Evolutionary conservation across 2,113 vertebrate species (phyloP), one percentile per base, ranked within the genome.

Genomic region (Oncorhynchus keta): DNA sequence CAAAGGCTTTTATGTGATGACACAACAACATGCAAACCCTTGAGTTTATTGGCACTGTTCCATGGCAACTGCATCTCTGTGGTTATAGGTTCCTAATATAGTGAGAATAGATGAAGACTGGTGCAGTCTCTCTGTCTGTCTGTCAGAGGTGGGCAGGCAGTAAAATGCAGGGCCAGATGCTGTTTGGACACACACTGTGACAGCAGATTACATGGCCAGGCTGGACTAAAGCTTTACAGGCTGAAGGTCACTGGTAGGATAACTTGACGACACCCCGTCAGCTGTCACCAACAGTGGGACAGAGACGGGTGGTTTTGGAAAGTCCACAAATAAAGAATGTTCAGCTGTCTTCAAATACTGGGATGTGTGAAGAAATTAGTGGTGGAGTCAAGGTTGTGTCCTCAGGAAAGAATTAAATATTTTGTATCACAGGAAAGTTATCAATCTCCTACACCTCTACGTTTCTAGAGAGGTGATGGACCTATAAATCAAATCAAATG

Each of bases 181-280:
- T 89, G 88, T 88, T 88, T 83, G 86, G 86, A 76, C 45, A 13
- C 48, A 18, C 1, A 48, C 45, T 49, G 39, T 45, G 45, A 12
- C 85, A 7, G 73, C 86, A 86, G 86, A 90, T 89, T 86, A 81
- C 87, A 88, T 87, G 84, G 83, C 87, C 81, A 83, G 85, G 87
- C 75, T 55, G 13, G 16, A 55, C 13, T 55, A 55, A 18, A 18
- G 51, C 13, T 55, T 18, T 18, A 55, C 16, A 5, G 51, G 51
- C 51, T 18, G 16, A 16, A 18, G 51, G 12, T 55, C 51, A 55
- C 16, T 55, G 51, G 3, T 55, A 55, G 51, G 51, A 55, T 55
- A 5, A 55, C n/a, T 62, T n/a, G 9, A 62, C 14, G 16, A 57
- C 20, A 62, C 59, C 20, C 59, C 59, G 9, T 62, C n/a, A 57